Conservation (phyloP, 2,888 invertebrate species). For the Cremastinae sp. region DNA sequence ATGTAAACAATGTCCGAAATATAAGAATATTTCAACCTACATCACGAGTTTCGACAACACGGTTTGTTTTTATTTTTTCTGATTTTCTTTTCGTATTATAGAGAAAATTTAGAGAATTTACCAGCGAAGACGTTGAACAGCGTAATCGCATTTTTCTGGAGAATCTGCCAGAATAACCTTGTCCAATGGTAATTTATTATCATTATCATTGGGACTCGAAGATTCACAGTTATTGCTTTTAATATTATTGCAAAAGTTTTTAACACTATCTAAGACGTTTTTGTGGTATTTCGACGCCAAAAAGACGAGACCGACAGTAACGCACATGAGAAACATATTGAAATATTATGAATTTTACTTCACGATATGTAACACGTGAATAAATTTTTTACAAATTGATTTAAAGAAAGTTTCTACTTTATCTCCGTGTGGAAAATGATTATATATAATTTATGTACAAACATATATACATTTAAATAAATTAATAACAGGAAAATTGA, state of each 20-base stretch:
- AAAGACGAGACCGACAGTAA: constrained; percentile 76
- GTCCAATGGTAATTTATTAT: constrained; percentile 66
- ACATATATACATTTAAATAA: constrained; percentile 14
- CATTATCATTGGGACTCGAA: constrained; percentile 45
- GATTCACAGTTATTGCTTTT: constrained; percentile 53
- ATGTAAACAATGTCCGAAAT: too few relatives aligned
- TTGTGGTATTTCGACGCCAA: constrained; percentile 77
- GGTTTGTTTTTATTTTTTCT: constrained; percentile 29
- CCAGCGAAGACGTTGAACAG: constrained; percentile 77
- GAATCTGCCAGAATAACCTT: constrained; percentile 77
- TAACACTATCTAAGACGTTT: constrained; percentile 75
- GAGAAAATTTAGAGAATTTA: constrained; percentile 62
- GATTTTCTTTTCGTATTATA: background rate
- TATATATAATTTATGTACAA: background rate
- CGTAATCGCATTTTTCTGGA: constrained; percentile 77
- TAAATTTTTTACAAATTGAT: background rate
- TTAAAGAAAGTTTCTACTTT: constrained; percentile 3
- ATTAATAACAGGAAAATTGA: constrained; percentile 12
- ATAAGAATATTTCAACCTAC: background rate
- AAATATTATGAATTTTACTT: constrained; percentile 35
- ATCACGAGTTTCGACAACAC: background rate
- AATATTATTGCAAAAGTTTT: constrained; percentile 73
- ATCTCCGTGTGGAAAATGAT: background rate
- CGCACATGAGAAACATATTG: constrained; percentile 77
- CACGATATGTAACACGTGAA: constrained; percentile 1